Evolutionary conservation across 2,888 invertebrate genomes (phyloP), one percentile per base, ranked within the genome.

Genomic region (Oithona nana): DNA sequence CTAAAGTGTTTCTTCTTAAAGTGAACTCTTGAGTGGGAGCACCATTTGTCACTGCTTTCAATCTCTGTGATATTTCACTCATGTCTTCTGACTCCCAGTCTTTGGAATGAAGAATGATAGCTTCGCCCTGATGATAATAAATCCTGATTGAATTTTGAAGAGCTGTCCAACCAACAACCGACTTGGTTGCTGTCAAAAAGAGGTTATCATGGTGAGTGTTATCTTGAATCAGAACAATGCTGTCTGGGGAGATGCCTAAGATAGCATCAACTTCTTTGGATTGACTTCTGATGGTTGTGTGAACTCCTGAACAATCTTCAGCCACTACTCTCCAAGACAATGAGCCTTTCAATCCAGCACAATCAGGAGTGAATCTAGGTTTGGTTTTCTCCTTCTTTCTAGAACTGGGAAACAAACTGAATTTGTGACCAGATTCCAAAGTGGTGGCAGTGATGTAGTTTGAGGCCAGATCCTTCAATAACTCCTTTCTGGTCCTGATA

Each of bases 401-500:
- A 66, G 50, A 39, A 16, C 39, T 39, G 39, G 49, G 60, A 28
- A 52, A 78, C 84, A 80, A 77, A 86, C 86, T 87, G 75, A 88
- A 88, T 74, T 88, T 88, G 69, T 86, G 85, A 61, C 85, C 84
- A 22, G 84, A 82, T 70, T 88, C 92, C 20, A 92, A 81, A 1
- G 84, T 80, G 3, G 85, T 83, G 57, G 83, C 81, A 16, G 87
- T 84, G 3, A 84, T 81, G 74, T 84, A 84, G 74, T 89, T 90
- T 66, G 81, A 80, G 29, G 89, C 85, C 68, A 93, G 79, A 74
- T 95, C 95, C 73, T 92, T 93, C 69, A 95, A 79, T 75, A 93
- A 93, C 76, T 94, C 94, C 72, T 92, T 88, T 67, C 94, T 78
- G 51, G 95, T 95, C 68, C 95, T 80, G 11, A 88, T 89, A 13